Percentiles rank a stretch among this genome's conserved stretches.
These are phyloP conservation scores for Acanthurus leucopareius DNA, from an alignment of 2,797 vertebrate genomes.

Conservation along the genomic window DNA sequence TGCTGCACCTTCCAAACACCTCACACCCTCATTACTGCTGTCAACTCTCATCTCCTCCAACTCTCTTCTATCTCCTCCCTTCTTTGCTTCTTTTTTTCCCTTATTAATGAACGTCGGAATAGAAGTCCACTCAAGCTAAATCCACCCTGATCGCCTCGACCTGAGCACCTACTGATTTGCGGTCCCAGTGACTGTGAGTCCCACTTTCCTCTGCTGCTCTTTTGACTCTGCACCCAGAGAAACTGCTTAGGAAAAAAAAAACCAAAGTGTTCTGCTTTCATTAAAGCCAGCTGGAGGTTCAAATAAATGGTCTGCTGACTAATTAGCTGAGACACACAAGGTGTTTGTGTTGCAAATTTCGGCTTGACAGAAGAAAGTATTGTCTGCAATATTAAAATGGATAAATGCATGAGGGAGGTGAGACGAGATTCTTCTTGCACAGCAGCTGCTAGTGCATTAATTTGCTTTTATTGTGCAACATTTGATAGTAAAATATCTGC, in stretches of 20 bases:
- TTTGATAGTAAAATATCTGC: neutral
- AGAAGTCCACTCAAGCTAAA: conserved; percentile 23
- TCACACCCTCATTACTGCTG: conserved; percentile 42
- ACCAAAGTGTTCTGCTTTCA: neutral
- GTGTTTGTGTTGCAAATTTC: neutral
- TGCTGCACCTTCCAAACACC: conserved; percentile 39
- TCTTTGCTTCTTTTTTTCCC: conserved; percentile 3
- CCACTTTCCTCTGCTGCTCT: conserved; percentile 9
- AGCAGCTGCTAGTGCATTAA: neutral
- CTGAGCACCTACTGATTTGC: conserved; percentile 31
- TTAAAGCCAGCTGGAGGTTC: conserved; percentile 12
- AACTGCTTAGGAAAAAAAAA: neutral
- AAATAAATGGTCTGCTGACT: conserved; percentile 13
- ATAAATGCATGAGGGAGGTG: neutral
- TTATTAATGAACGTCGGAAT: conserved; percentile 10
- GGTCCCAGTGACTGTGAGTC: neutral
- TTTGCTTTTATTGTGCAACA: neutral
- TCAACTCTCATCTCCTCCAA: conserved; percentile 30
- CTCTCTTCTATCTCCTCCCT: neutral
- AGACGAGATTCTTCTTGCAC: neutral
- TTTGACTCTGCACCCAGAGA: neutral
- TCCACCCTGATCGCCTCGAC: conserved; percentile 21
- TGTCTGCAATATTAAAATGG: neutral
- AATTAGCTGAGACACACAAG: neutral
- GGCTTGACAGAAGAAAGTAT: neutral